Percentiles rank a stretch among this genome's conserved stretches.
phyloP scores from a whole-genome alignment of 2,797 vertebrate species.

The Catharus ustulatus region DNA sequence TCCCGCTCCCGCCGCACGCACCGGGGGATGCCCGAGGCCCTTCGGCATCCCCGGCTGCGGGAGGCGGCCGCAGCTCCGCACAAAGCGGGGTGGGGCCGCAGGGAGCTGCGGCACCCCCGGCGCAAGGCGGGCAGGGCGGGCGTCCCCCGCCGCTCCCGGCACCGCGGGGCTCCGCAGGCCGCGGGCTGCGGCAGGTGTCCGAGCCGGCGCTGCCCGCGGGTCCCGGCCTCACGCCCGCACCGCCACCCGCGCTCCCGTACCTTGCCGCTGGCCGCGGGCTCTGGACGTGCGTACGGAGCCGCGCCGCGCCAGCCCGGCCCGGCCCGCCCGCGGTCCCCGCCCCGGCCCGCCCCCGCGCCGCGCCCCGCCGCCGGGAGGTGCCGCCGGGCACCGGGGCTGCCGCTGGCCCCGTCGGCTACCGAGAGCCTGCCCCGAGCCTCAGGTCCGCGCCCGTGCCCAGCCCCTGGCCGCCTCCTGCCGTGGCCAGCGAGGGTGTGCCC shows the following conservation, averaged over 20 bases:
- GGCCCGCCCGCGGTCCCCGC: background rate
- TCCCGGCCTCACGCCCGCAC: background rate
- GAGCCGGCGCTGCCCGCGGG: background rate
- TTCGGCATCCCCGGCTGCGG: background rate
- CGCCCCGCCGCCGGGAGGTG: background rate
- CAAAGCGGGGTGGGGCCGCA: conserved; percentile 15
- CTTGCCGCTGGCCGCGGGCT: background rate
- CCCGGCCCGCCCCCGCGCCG: background rate
- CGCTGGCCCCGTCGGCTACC: fast-evolving
- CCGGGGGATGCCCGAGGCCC: background rate
- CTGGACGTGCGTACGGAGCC: background rate
- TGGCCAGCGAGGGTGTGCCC: too few relatives aligned
- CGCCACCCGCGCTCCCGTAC: background rate
- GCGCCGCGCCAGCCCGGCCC: background rate
- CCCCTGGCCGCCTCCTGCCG: background rate
- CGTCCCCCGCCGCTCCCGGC: background rate
- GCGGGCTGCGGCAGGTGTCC: background rate
- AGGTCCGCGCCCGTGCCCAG: background rate
- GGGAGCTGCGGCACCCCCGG: background rate
- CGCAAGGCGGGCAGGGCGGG: background rate
- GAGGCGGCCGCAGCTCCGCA: background rate
- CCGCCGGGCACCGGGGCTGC: background rate
- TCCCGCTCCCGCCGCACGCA: background rate
- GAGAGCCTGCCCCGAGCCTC: too few relatives aligned
- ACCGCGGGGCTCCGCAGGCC: background rate